Base-by-base conservation (phyloP, 2,888 invertebrate genomes). In the Anticlea derivata region DNA sequence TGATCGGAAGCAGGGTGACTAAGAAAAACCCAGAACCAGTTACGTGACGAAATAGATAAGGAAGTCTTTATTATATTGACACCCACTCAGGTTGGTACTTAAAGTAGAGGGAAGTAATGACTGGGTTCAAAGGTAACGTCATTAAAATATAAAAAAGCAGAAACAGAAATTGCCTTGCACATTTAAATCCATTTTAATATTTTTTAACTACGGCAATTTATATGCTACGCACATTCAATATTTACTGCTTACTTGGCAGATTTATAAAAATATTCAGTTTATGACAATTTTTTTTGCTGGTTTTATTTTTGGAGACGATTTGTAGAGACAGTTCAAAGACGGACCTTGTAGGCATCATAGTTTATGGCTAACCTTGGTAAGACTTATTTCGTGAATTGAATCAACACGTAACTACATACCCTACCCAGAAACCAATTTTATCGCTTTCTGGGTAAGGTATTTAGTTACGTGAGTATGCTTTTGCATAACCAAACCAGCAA, bases 261-360 rank as follows among this genome's bases (percentile, higher is more conserved):
- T 35, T 41, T 33, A 47, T 26, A 31, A 13, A 48, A 23, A 10
- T 13, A 17, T 20, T 20, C 17, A 35, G 7, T 12, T 39, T 29
- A 39, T 39, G 44, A 29, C 12, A 4, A 37, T 27, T 51, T 39
- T 51, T 39, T 40, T 43, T 8, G 40, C 29, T 13, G 35, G 12
- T 29, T 43, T 35, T 12, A 40, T 13, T 46, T 35, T 44, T 50
- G 47, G 34, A 30, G 35, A 30, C 17, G 34, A 51, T 46, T 26
- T 35, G 39, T 50, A 20, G 37, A 35, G 48, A 37, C 51, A 35
- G 13, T 44, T 53, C 39, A 48, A 53, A 27, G 52, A 7, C 34
- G 13, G 12, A 26, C 27, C 27, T 37, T 48, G 37, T 7, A 6
- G 20, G 10, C 43, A 37, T 26, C 23, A 34, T 34, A 31, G 34